phyloP scores from a whole-genome alignment of 64 coral and sea anemone species.

The Actinia equina region DNA sequence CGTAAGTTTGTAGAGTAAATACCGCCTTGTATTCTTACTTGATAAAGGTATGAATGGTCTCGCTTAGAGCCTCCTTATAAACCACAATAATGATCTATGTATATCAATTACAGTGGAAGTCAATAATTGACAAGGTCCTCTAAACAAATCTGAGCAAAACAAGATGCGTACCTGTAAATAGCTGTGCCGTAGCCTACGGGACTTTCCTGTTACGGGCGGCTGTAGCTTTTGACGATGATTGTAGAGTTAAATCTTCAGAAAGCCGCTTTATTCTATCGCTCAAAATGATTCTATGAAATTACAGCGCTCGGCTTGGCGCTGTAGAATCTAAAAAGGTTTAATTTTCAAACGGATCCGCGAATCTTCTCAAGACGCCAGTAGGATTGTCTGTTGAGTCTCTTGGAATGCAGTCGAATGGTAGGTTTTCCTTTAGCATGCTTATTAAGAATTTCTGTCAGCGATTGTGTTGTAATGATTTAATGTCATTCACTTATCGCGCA shows the following conservation, averaged over 20 bases:
- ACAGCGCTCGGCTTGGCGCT: background rate
- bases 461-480: background rate
- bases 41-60: background rate
- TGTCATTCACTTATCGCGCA: background rate
- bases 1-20: background rate
- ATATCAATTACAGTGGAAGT: background rate
- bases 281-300: background rate
- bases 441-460: background rate
- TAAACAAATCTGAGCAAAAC: background rate
- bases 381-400: background rate
- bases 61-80: background rate
- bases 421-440: background rate
- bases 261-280: background rate
- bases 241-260: background rate
- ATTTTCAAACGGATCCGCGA: background rate
- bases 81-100: background rate
- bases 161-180: background rate
- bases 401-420: background rate
- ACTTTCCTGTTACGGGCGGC: background rate
- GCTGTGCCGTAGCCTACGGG: background rate
- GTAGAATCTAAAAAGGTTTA: background rate
- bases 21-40: background rate
- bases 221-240: background rate
- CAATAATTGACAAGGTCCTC: background rate
- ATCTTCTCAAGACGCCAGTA: background rate